A percentile compares a stretch with the other conserved stretches of the same genome.
These are phyloP conservation scores for Gryllus longicercus DNA, from an alignment of 2,888 invertebrate species.

Conservation along the genomic window DNA sequence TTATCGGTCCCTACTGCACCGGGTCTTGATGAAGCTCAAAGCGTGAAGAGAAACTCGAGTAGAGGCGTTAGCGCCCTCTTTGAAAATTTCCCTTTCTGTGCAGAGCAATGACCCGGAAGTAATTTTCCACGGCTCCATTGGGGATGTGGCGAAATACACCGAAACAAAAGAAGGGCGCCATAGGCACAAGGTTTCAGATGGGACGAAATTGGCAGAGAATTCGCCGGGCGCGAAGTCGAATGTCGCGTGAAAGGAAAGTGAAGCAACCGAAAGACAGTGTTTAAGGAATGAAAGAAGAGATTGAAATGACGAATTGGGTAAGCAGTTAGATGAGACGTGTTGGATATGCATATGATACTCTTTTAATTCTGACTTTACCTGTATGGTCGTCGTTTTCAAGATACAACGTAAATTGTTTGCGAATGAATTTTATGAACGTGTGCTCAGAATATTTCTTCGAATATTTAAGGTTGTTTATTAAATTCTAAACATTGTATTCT, in stretches of 20 bases:
- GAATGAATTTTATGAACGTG: too few species aligned
- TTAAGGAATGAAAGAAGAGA: too few species aligned
- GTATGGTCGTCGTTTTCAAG: too few species aligned
- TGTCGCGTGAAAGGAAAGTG: neutral
- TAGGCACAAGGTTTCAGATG: neutral
- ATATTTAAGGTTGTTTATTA: too few species aligned
- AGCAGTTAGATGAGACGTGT: too few species aligned
- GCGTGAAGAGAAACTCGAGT: conserved; percentile 2
- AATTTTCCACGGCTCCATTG: neutral
- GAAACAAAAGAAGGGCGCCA: neutral
- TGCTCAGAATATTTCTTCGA: too few species aligned
- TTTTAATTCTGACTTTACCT: too few species aligned
- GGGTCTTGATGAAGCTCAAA: neutral
- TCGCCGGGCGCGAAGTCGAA: neutral
- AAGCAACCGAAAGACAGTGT: neutral
- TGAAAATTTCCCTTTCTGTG: neutral
- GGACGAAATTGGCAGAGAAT: neutral
- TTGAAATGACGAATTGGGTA: too few species aligned
- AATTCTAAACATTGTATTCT: too few species aligned
- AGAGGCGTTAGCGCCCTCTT: neutral
- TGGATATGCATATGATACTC: too few species aligned
- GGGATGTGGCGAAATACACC: neutral
- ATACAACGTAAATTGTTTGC: too few species aligned
- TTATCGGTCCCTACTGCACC: neutral
- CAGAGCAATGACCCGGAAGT: neutral